Percentiles rank a stretch among this genome's conserved stretches.
phyloP scores from a whole-genome alignment of 1,140 invertebrate species.

The Platorchestia sp. region DNA sequence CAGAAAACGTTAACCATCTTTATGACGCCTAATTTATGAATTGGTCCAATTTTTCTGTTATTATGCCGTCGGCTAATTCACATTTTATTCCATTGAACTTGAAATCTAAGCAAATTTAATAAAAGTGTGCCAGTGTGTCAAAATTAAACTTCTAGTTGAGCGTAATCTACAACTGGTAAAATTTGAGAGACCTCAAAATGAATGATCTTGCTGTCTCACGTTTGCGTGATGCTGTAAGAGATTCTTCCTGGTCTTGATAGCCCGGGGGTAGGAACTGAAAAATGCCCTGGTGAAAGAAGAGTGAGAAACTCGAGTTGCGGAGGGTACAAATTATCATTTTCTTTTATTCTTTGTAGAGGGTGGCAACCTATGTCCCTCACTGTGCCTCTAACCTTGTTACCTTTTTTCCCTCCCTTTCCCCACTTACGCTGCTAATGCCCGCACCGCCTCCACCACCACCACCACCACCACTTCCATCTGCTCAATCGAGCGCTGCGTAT shows the following conservation, averaged over 20 bases:
- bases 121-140: too few species aligned
- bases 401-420: not conserved
- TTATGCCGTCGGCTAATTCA: not conserved
- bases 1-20: too few species aligned
- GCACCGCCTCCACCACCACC: slow-evolving; percentile 26
- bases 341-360: not conserved
- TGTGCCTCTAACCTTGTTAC: slow-evolving; percentile 10
- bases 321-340: not conserved
- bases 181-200: not conserved
- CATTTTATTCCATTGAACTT: not conserved
- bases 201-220: not conserved
- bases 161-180: too few species aligned
- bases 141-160: too few species aligned
- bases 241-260: not conserved
- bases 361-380: not conserved
- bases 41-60: not conserved
- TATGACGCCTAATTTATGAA: not conserved
- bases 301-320: not conserved
- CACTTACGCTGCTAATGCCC: slow-evolving; percentile 19
- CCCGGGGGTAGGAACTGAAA: not conserved
- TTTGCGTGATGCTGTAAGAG: not conserved
- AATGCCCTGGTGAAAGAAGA: not conserved
- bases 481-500: not conserved
- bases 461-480: slow-evolving; percentile 4
- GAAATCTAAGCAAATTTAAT: not conserved